Evolutionary conservation across 2,113 vertebrate species (phyloP), one percentile per base, ranked within the genome.

Genomic region (Nerophis lumbriciformis): DNA sequence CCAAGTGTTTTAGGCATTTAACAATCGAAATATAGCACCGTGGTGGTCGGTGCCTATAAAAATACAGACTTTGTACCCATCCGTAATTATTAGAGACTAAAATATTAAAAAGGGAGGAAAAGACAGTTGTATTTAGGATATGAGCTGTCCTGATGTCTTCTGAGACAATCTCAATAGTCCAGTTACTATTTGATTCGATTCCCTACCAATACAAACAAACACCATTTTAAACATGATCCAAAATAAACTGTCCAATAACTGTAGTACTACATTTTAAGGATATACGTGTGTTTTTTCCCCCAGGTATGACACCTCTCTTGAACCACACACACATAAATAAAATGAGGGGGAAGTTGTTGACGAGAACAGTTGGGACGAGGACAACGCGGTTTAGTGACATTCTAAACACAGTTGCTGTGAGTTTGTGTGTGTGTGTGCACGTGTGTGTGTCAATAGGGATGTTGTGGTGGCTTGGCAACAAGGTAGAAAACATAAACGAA

Each of bases 361-460:
- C 44, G 44, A n/a, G 1, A 59, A 68, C 51, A 74, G 44, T 6
- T 45, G 35, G n/a, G 59, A 79, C 63, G 6, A 58, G 63, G 61
- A 75, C 62, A n/a, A 19, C 59, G 63, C 69, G 60, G 6, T 73
- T 63, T 45, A 45, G 42, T 45, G 59, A 78, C 37, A 68, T 36
- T 48, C 44, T n/a, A 49, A 11, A 54, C 60, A 70, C 55, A 61
- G 59, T 49, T n/a, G 53, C 60, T 71, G 8, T 42, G 35, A 16
- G 28, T 36, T 28, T 19, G 59, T 35, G 53, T 60, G 28, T 61
- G 49, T n/a, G 63, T 13, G 28, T 45, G 13, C 48, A 42, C 36
- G 21, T 56, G 71, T 19, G 52, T 51, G 44, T 45, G 42, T 45
- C 42, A 45, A 3, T 19, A 56, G 66, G 77, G 61, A 15, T 45